These are phyloP conservation scores for Athripsodes cinereus DNA, from an alignment of 2,888 invertebrate species.

Conservation along the genomic window DNA sequence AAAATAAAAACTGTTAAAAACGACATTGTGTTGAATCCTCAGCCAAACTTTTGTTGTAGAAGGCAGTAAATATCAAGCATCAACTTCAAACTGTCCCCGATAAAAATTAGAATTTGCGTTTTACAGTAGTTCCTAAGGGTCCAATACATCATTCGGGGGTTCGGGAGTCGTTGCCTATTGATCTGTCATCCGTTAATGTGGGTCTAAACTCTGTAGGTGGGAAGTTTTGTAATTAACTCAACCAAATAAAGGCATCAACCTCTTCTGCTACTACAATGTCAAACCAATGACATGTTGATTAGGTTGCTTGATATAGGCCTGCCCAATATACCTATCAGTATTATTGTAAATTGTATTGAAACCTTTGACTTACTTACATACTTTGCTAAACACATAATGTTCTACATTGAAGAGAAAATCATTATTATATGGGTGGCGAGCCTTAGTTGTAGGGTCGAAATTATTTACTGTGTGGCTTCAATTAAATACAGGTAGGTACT, in stretches of 20 bases:
- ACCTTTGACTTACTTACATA: too few species aligned
- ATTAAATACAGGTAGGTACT: too few species aligned
- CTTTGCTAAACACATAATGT: too few species aligned
- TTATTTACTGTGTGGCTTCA: too few species aligned
- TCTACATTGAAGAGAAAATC: too few species aligned
- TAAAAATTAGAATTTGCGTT: not conserved
- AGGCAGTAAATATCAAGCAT: not conserved
- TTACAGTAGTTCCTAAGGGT: not conserved
- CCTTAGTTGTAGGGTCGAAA: too few species aligned
- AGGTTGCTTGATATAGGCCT: not conserved
- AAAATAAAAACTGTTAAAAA: too few species aligned
- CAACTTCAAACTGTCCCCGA: slow-evolving; percentile 2
- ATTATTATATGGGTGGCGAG: too few species aligned
- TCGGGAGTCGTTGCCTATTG: slow-evolving; percentile 10
- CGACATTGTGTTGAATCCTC: not conserved
- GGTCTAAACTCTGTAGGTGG: slow-evolving; percentile 13
- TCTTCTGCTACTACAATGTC: not conserved
- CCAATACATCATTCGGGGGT: slow-evolving; percentile 16
- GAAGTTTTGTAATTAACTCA: slow-evolving; percentile 22
- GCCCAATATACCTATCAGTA: too few species aligned
- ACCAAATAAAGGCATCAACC: not conserved
- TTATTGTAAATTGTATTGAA: too few species aligned
- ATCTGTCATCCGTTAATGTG: slow-evolving; percentile 18
- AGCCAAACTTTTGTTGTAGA: not conserved
- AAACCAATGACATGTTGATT: not conserved